Evolutionary conservation across 2,888 invertebrate species (phyloP), one percentile per base, ranked within the genome.

Genomic region (Calephelis perditalis): DNA sequence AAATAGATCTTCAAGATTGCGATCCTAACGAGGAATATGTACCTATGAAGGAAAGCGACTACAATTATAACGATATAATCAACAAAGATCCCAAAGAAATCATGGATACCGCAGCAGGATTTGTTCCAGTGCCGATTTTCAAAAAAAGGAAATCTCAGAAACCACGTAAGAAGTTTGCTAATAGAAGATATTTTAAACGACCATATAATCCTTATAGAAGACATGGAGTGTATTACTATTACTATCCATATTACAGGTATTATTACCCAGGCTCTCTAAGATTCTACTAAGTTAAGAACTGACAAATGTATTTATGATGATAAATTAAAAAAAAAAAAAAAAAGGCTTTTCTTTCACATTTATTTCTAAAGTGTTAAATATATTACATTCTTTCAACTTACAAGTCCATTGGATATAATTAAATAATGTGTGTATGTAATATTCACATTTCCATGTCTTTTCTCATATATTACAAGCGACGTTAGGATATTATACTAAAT

Each of bases 61-160:
- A 72, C 46, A 72, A 75, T 37, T 67, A 73, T 54, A 75, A 75
- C 63, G 74, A 74, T n/a, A 60, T 79, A 15, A 61, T 74, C 8
- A 69, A 74, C 45, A 78, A 72, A 56, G 70, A 82, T 60, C 72
- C 81, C 57, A 77, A 78, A 58, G 87, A 88, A 73, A 81, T 85
- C 44, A 85, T 89, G 86, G 82, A 83, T 12, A 80, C 85, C 0
- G 87, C 86, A 0, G 84, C 80, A 10, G 85, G 88, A 7, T 87
- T 86, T 56, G 74, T 77, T 2, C 87, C 86, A 2, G 69, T 80
- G 9, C 81, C 87, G 1, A 71, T 84, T 11, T 74, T 84, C 3
- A 73, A 72, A 63, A 75, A 71, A 46, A 71, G 67, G 43, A 46
- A 60, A 12, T 43, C 56, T 63, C 70, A 73, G 9, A 76, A 73